These are phyloP conservation scores for Nothobranchius kuhntae DNA, from an alignment of 2,113 vertebrate species.

Conservation along the genomic window DNA sequence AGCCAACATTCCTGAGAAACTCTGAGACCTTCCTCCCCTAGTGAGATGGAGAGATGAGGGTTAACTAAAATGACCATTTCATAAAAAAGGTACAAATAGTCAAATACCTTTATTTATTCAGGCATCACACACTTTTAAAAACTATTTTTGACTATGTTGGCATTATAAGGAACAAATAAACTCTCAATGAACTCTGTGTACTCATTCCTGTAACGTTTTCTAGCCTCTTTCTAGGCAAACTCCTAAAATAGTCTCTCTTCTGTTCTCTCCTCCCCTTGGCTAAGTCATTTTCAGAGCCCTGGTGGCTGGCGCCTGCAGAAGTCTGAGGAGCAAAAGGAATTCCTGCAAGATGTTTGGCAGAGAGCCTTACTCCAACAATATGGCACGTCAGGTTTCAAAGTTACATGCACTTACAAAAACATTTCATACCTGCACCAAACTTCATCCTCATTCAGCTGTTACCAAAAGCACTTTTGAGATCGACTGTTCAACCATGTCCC, in stretches of 20 bases:
- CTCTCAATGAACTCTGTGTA: conserved; percentile 53
- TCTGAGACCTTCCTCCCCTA: conserved; percentile 71
- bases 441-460: no score
- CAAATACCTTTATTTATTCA: conserved; percentile 15
- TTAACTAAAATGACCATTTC: conserved; percentile 43
- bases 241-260: conserved; percentile 69
- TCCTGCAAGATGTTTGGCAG: conserved; percentile 62
- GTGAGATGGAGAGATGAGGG: conserved; percentile 63
- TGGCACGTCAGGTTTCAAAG: conserved; percentile 44
- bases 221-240: conserved; percentile 70
- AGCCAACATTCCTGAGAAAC: conserved; percentile 83
- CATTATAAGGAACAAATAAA: conserved; percentile 51
- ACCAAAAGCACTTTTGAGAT: no score
- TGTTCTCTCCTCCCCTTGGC: conserved; percentile 54
- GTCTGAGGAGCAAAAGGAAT: conserved; percentile 67
- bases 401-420: conserved; percentile 40
- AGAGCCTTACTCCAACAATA: conserved; percentile 44
- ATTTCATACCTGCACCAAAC: conserved; percentile 25
- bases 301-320: conserved; percentile 69
- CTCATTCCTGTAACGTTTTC: conserved; percentile 61
- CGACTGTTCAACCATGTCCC: no score
- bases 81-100: conserved; percentile 25
- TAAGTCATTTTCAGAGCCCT: conserved; percentile 56
- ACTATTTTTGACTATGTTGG: conserved; percentile 26
- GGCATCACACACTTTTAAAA: conserved; percentile 21